Evolutionary conservation across 1,140 invertebrate genomes (phyloP).

Genomic region (Penaeus vannamei): DNA sequence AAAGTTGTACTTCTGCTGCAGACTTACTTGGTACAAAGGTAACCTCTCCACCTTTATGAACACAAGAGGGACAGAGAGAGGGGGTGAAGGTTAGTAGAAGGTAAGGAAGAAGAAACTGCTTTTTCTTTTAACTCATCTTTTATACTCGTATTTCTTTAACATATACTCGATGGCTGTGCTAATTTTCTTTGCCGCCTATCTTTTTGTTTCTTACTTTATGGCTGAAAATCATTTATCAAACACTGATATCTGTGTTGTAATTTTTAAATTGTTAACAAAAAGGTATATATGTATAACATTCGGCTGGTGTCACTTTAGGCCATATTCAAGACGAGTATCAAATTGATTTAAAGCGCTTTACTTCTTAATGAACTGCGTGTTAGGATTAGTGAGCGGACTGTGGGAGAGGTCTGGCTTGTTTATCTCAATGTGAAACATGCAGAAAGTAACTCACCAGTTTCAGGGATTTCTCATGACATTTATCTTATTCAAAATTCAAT

Average conservation of each 20-base stretch:
- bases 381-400: slow-evolving; percentile 56
- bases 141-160: slow-evolving; percentile 16
- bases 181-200: background rate
- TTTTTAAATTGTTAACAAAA: no score
- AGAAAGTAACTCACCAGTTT: slow-evolving; percentile 53
- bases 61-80: slow-evolving; percentile 66
- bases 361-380: slow-evolving; percentile 37
- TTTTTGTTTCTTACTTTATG: background rate
- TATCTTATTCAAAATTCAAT: no score
- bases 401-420: slow-evolving; percentile 61
- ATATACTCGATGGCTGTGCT: slow-evolving; percentile 10
- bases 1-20: slow-evolving; percentile 41
- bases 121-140: slow-evolving; percentile 29
- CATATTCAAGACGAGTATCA: no score
- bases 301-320: no score
- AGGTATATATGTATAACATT: slow-evolving; percentile 10
- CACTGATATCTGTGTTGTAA: no score
- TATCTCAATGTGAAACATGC: slow-evolving; percentile 58
- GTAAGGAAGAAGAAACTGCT: slow-evolving; percentile 49
- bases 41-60: slow-evolving; percentile 63
- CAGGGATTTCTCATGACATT: slow-evolving; percentile 41
- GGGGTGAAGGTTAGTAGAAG: slow-evolving; percentile 63
- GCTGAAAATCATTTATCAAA: no score
- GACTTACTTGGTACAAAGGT: slow-evolving; percentile 65
- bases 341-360: no score